A percentile compares a stretch with the other conserved stretches of the same genome.
Evolutionary conservation across 2,888 invertebrate species (phyloP).

Genomic region (Mesorhabditis sp.): DNA sequence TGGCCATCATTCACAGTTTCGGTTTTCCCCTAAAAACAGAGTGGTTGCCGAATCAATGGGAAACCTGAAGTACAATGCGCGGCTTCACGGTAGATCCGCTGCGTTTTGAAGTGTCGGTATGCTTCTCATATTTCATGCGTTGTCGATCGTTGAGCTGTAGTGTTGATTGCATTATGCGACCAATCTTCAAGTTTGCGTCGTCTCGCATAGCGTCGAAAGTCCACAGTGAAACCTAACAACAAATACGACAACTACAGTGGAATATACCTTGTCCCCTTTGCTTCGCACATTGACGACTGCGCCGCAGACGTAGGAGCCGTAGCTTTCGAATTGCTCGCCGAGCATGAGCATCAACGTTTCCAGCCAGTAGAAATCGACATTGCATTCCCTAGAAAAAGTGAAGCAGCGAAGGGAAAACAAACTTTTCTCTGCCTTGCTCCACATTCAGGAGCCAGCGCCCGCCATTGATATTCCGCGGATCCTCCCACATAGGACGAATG

Average conservation of each 20-base stretch:
- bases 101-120: slow-evolving; percentile 52
- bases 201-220: slow-evolving; percentile 78
- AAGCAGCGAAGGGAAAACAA: too few relatives aligned
- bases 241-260: neutral
- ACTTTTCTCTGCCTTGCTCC: slow-evolving; percentile 60
- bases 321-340: slow-evolving; percentile 83
- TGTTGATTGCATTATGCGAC: slow-evolving; percentile 48
- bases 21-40: too few relatives aligned
- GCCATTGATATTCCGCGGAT: slow-evolving; percentile 82
- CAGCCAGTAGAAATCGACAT: slow-evolving; percentile 53
- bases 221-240: slow-evolving; percentile 75
- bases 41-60: too few relatives aligned
- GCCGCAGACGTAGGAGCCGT: slow-evolving; percentile 86
- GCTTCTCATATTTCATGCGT: slow-evolving; percentile 47
- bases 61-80: slow-evolving; percentile 35
- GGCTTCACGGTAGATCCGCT: slow-evolving; percentile 54
- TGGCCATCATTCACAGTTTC: too few relatives aligned
- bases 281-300: slow-evolving; percentile 89
- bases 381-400: too few relatives aligned
- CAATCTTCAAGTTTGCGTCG: slow-evolving; percentile 61
- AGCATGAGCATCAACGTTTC: slow-evolving; percentile 69
- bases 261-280: slow-evolving; percentile 78
- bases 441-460: slow-evolving; percentile 85
- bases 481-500: slow-evolving; percentile 93
- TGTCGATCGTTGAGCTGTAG: slow-evolving; percentile 47